Evolutionary conservation across 2,113 vertebrate genomes (phyloP).

Genomic region (Tychaedon coryphoeus): DNA sequence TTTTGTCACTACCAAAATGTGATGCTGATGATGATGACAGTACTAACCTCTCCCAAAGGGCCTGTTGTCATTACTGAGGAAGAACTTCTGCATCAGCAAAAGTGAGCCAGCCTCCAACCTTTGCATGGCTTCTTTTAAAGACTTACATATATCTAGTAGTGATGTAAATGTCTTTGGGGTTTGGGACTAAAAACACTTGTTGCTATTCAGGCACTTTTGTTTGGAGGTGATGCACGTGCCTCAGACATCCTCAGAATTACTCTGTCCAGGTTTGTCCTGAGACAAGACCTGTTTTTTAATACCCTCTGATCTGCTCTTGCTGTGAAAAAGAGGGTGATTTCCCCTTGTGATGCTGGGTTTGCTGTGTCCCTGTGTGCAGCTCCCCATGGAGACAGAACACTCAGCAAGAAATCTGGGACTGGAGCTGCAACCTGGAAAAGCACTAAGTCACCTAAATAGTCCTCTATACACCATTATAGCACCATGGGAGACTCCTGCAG

Average conservation of each 20-base stretch:
- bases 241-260: not conserved
- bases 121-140: not conserved
- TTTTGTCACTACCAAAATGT: not conserved
- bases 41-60: not conserved
- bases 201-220: not conserved
- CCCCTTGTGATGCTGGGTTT: fast-evolving
- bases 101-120: not conserved
- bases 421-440: not conserved
- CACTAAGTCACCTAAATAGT: not conserved
- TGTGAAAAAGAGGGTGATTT: not conserved
- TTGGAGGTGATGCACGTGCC: not conserved
- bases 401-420: not conserved
- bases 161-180: not conserved
- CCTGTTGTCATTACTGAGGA: not conserved
- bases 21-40: not conserved
- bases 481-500: not conserved
- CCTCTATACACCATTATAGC: not conserved
- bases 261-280: not conserved
- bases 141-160: not conserved
- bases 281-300: not conserved
- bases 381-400: fast-evolving
- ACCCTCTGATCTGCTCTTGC: not conserved
- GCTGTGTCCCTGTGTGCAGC: not conserved
- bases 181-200: not conserved
- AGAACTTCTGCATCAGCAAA: not conserved